phyloP scores from a whole-genome alignment of 2,797 vertebrate genomes.

The Macropodus opercularis region DNA sequence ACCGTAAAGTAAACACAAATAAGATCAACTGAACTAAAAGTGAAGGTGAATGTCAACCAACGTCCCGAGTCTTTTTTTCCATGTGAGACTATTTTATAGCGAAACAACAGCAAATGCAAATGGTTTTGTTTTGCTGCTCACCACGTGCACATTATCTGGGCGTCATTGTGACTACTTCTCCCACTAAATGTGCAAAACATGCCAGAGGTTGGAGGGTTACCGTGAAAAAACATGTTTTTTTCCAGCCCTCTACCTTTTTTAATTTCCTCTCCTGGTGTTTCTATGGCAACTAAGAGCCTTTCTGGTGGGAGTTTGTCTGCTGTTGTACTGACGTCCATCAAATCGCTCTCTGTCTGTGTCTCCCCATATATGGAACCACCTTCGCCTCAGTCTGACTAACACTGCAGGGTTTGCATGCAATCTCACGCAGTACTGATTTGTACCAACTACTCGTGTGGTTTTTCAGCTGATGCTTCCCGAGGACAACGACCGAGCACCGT shows the following conservation, averaged over 20 bases:
- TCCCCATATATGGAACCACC: constrained; percentile 11
- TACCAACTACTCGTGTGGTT: constrained; percentile 33
- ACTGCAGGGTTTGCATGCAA: constrained; percentile 7
- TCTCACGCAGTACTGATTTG: constrained; percentile 17
- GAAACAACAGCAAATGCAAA: background rate
- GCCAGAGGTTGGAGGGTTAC: constrained; percentile 47
- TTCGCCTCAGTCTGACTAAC: constrained; percentile 28
- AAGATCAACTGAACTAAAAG: background rate
- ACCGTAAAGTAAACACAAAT: too few relatives aligned
- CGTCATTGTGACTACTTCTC: constrained; percentile 34
- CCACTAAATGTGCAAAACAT: constrained; percentile 42
- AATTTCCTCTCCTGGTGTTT: constrained; percentile 77
- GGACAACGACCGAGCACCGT: background rate
- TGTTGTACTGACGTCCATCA: constrained; percentile 65
- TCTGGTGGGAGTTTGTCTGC: constrained; percentile 61
- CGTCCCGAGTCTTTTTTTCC: too few relatives aligned
- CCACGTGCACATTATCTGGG: background rate
- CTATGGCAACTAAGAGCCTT: constrained; percentile 83
- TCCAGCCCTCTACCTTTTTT: constrained; percentile 56
- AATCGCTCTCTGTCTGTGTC: constrained; percentile 40
- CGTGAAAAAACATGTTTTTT: constrained; percentile 47
- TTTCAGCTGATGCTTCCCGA: too few relatives aligned
- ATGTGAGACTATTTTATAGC: background rate
- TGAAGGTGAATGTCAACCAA: too few relatives aligned
- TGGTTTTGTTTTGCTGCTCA: constrained; percentile 11